A percentile compares a stretch with the other conserved stretches of the same genome.
These are phyloP conservation scores for Tympanoctomys barrerae DNA, from an alignment of 2,797 vertebrate species.

Conservation along the genomic window DNA sequence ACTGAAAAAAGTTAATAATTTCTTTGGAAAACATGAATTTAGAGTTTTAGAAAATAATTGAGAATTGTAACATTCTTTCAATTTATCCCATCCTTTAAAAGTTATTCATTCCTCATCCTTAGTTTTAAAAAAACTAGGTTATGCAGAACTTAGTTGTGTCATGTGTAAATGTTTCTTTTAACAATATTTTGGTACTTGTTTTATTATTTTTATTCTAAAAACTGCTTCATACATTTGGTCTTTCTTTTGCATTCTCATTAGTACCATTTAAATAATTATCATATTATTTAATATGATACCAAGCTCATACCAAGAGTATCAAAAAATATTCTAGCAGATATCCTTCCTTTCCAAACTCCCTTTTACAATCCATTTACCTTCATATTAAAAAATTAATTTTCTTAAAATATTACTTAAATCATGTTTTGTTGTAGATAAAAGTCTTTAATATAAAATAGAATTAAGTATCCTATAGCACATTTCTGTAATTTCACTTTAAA, in stretches of 20 bases:
- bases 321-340: neutral
- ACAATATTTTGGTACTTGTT: neutral
- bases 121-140: neutral
- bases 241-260: neutral
- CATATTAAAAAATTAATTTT: slow-evolving; percentile 28
- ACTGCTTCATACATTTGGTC: neutral
- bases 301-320: neutral
- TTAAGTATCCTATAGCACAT: neutral
- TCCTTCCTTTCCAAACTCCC: slow-evolving; percentile 10
- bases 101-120: slow-evolving; percentile 5
- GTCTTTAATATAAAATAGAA: slow-evolving; percentile 25
- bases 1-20: slow-evolving; percentile 4
- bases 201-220: slow-evolving; percentile 59
- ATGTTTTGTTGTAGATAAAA: neutral
- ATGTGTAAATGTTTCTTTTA: slow-evolving; percentile 41
- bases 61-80: slow-evolving; percentile 24
- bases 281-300: too few species aligned
- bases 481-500: slow-evolving; percentile 34
- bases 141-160: neutral
- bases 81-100: neutral
- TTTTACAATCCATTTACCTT: neutral
- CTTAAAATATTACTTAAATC: slow-evolving; percentile 30
- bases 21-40: slow-evolving; percentile 38
- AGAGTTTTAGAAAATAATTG: slow-evolving; percentile 38
- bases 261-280: slow-evolving; percentile 11